A percentile compares a stretch with the other conserved stretches of the same genome.
Conservation (phyloP, 1,140 invertebrate species). For the Bombus cullumanus region DNA sequence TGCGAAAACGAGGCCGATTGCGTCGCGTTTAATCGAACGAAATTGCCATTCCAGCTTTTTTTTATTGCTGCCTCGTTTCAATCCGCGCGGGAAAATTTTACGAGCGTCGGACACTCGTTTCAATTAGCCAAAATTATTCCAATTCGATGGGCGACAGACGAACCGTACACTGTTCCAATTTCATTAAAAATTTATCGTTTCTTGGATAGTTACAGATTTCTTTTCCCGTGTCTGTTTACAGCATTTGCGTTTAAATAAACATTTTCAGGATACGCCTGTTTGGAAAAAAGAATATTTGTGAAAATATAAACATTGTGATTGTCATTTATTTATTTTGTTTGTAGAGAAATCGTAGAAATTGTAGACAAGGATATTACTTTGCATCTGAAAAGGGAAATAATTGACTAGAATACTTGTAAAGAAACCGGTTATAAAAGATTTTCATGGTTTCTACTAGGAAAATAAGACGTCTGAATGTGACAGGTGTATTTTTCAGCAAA, state of each 20-base stretch:
- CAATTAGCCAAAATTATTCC: constrained; percentile 55
- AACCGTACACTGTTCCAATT: not conserved
- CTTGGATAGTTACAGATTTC: not conserved
- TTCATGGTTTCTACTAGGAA: not conserved
- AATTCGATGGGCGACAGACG: constrained; percentile 11
- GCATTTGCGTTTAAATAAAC: too few relatives aligned
- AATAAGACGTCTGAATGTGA: not conserved
- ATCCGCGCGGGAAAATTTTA: constrained; percentile 17
- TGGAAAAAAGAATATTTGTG: not conserved
- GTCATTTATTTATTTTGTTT: too few relatives aligned
- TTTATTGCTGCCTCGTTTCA: not conserved
- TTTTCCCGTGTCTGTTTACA: not conserved
- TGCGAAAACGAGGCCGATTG: constrained; percentile 21
- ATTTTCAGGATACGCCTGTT: too few relatives aligned
- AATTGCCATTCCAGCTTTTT: not conserved
- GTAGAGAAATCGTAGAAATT: too few relatives aligned
- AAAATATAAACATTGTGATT: too few relatives aligned
- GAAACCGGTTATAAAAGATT: not conserved
- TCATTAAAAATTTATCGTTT: not conserved
- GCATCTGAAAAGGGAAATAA: too few relatives aligned
- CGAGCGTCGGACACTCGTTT: constrained; percentile 1
- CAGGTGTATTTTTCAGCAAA: not conserved
- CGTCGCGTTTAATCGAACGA: constrained; percentile 27
- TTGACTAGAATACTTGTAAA: not conserved
- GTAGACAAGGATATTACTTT: too few relatives aligned